Evolutionary conservation across 2,113 vertebrate species (phyloP).

Genomic region (Psittacula cyanocephala): DNA sequence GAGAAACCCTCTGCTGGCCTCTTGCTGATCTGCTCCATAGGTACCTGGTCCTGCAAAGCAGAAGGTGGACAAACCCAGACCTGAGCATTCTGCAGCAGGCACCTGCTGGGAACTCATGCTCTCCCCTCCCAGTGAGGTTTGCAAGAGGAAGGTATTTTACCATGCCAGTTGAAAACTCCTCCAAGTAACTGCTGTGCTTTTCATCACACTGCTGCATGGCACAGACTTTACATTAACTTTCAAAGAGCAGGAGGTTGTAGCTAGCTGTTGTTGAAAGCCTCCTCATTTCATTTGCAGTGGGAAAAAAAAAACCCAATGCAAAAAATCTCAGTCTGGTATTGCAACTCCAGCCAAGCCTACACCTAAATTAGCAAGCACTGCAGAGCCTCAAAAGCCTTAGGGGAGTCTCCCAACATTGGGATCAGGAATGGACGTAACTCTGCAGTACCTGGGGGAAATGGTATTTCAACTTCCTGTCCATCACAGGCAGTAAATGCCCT

Average conservation of each 20-base stretch:
- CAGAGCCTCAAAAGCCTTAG: neutral
- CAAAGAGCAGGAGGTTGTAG: conserved; percentile 41
- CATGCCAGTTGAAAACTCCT: neutral
- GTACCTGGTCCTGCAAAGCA: neutral
- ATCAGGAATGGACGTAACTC: neutral
- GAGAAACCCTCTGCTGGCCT: neutral
- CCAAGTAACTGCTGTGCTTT: neutral
- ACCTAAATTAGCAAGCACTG: neutral
- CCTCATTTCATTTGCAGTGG: neutral
- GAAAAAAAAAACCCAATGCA: neutral
- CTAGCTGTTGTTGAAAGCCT: conserved; percentile 38
- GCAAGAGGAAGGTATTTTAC: neutral
- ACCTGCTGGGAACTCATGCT: neutral
- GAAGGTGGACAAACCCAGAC: neutral
- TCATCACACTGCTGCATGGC: neutral
- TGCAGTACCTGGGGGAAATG: neutral
- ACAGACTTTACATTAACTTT: conserved; percentile 52
- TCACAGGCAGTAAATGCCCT: neutral
- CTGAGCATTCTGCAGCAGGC: neutral
- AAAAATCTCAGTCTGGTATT: neutral
- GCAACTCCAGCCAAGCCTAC: neutral
- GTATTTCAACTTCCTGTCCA: neutral
- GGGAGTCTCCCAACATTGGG: accelerated
- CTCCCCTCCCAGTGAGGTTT: neutral
- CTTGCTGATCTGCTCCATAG: neutral